phyloP scores from a whole-genome alignment of 1,140 invertebrate species.

The Charaxes varanes region DNA sequence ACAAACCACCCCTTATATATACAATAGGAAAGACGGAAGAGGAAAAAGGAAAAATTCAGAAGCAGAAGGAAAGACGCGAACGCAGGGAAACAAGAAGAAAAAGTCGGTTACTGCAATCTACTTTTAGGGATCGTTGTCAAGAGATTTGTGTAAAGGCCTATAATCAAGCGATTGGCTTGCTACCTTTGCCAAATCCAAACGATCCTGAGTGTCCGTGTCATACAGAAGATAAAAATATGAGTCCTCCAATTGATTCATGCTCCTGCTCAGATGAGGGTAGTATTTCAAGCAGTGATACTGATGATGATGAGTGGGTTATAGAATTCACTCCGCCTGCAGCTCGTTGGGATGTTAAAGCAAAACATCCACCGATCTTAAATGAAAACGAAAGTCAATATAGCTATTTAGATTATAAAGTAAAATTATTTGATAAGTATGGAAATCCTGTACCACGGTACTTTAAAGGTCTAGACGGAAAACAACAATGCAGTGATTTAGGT shows the following conservation, averaged over 20 bases:
- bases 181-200: constrained; percentile 53
- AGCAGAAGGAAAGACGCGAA: constrained; percentile 47
- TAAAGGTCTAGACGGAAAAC: constrained; percentile 63
- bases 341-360: constrained; percentile 49
- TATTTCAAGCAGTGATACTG: constrained; percentile 52
- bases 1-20: too few relatives aligned
- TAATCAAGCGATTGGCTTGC: constrained; percentile 59
- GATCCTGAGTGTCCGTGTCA: constrained; percentile 53
- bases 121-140: constrained; percentile 57
- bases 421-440: constrained; percentile 51
- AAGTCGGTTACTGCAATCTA: constrained; percentile 51
- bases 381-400: constrained; percentile 54
- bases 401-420: constrained; percentile 64
- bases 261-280: constrained; percentile 53
- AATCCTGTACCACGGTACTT: constrained; percentile 54
- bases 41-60: constrained; percentile 50
- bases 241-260: constrained; percentile 52
- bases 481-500: constrained; percentile 61
- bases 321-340: constrained; percentile 57
- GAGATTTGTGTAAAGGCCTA: constrained; percentile 66
- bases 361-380: constrained; percentile 37
- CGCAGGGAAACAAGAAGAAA: constrained; percentile 57
- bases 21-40: constrained; percentile 61
- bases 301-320: constrained; percentile 58
- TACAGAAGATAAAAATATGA: constrained; percentile 26